A percentile compares a stretch with the other conserved stretches of the same genome.
Conservation (phyloP, 2,888 invertebrate species). For the Andrena trimmerana region DNA sequence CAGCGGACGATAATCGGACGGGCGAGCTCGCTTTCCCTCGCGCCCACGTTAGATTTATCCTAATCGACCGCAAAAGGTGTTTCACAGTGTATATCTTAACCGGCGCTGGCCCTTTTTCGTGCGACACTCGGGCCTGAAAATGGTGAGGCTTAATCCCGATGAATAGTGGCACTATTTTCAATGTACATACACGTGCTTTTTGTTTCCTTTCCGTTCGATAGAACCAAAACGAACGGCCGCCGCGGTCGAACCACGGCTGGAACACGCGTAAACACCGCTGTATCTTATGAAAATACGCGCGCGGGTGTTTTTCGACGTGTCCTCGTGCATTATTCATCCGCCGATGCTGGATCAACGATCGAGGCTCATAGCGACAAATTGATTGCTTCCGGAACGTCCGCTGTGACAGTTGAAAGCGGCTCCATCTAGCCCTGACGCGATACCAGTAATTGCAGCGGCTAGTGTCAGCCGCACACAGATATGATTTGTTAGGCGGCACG, state of each 20-base stretch:
- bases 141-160: neutral
- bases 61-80: no score
- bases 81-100: neutral
- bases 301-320: conserved; percentile 44
- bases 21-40: neutral
- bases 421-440: conserved; percentile 63
- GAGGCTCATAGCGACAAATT: conserved; percentile 62
- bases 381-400: conserved; percentile 64
- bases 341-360: conserved; percentile 55
- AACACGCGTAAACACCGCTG: conserved; percentile 40
- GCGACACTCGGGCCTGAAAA: neutral
- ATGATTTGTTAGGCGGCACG: conserved; percentile 65
- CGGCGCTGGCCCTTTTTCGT: no score
- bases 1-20: conserved; percentile 1
- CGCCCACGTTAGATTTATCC: no score
- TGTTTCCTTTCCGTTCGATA: neutral
- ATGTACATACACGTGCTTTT: no score
- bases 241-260: neutral
- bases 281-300: conserved; percentile 36
- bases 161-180: neutral
- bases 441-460: conserved; percentile 64
- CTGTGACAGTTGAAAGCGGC: conserved; percentile 64
- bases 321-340: conserved; percentile 53
- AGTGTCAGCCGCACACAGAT: conserved; percentile 58
- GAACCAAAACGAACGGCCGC: neutral